Conservation (phyloP, 2,113 vertebrate species). For the Nannospalax galili region DNA sequence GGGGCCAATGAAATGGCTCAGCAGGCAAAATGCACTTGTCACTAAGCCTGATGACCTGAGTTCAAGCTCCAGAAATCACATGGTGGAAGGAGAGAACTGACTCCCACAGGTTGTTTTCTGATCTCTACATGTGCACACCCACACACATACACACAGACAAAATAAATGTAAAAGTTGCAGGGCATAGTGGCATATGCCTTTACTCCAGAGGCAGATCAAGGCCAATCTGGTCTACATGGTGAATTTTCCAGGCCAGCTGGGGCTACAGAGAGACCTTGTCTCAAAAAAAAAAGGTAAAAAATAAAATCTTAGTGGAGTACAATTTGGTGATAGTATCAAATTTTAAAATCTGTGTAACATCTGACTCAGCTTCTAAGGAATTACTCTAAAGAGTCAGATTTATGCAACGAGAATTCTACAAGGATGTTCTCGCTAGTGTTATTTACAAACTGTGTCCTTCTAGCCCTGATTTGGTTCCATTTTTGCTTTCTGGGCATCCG, state of each 20-base stretch:
- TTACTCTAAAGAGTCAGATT: neutral
- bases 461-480: neutral
- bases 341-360: neutral
- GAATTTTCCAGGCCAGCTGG: too few relatives aligned
- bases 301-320: neutral
- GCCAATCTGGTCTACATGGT: too few relatives aligned
- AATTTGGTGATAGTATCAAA: neutral
- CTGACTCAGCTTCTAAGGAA: neutral
- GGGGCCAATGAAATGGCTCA: too few relatives aligned
- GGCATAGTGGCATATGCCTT: too few relatives aligned
- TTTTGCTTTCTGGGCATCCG: neutral
- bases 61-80: too few relatives aligned
- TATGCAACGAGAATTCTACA: neutral
- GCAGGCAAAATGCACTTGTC: neutral
- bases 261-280: too few relatives aligned
- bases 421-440: neutral
- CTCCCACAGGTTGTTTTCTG: neutral
- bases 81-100: neutral
- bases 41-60: neutral
- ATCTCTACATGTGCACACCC: neutral
- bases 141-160: neutral
- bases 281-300: neutral
- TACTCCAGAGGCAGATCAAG: too few relatives aligned
- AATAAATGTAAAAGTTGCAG: too few relatives aligned
- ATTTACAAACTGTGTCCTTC: neutral